phyloP scores from a whole-genome alignment of 2,888 invertebrate species.

The Kuschelorhynchus macadamiae region DNA sequence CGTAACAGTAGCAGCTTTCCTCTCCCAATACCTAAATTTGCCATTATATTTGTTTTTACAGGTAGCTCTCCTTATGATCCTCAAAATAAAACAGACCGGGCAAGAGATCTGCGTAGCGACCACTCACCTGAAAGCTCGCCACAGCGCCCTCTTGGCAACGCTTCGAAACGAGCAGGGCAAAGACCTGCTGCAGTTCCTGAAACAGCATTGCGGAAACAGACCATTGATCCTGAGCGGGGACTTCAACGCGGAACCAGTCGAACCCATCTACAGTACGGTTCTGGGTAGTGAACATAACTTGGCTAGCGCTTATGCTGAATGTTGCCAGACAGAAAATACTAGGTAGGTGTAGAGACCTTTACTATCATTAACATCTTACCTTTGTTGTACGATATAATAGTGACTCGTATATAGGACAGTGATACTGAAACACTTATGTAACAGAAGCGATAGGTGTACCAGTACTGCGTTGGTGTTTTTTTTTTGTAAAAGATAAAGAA shows the following conservation, averaged over 20 bases:
- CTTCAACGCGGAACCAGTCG: conserved; percentile 82
- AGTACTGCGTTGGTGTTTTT: too few species aligned
- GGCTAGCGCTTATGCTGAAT: conserved; percentile 72
- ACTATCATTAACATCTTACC: conserved; percentile 32
- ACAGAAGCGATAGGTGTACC: too few species aligned
- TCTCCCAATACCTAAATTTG: too few species aligned
- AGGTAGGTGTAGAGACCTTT: conserved; percentile 3
- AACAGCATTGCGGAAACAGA: conserved; percentile 68
- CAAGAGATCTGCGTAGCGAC: conserved; percentile 78
- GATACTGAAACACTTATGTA: too few species aligned
- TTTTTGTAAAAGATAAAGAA: too few species aligned
- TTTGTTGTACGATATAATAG: too few species aligned
- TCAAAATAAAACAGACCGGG: conserved; percentile 72
- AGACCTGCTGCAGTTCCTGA: conserved; percentile 75
- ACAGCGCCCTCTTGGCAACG: conserved; percentile 77
- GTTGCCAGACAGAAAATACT: conserved; percentile 52
- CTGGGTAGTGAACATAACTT: conserved; percentile 68
- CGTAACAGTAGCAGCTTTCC: too few species aligned
- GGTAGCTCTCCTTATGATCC: conserved; percentile 75
- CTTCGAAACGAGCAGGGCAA: conserved; percentile 81
- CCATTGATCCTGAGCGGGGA: conserved; percentile 81
- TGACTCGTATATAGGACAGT: too few species aligned
- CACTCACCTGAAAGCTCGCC: conserved; percentile 82
- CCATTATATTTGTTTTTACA: conserved; percentile 56
- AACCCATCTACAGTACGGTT: conserved; percentile 78